A percentile compares a stretch with the other conserved stretches of the same genome.
phyloP scores from a whole-genome alignment of 2,888 invertebrate genomes.

The Dryocosmus kuriphilus region DNA sequence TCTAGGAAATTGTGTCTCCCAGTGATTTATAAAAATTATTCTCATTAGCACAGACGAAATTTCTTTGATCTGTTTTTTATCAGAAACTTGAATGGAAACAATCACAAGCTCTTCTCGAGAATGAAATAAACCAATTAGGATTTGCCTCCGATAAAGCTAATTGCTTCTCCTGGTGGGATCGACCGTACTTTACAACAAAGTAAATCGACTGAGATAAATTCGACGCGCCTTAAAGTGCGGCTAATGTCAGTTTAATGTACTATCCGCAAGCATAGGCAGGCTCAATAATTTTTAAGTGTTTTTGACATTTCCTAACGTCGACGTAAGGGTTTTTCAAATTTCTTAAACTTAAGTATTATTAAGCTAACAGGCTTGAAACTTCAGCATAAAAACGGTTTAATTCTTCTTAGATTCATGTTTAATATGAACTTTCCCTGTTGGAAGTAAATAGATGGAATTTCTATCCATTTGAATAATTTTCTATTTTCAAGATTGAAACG shows the following conservation, averaged over 20 bases:
- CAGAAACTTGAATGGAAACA: neutral
- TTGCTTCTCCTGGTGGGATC: constrained; percentile 10
- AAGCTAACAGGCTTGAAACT: no score
- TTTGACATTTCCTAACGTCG: neutral
- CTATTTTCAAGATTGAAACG: no score
- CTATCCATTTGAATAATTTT: no score
- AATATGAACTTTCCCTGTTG: no score
- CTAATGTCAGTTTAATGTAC: constrained; percentile 34
- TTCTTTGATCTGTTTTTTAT: neutral
- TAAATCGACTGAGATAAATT: constrained; percentile 23
- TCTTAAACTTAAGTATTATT: no score
- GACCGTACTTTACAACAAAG: neutral
- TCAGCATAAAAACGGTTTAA: no score
- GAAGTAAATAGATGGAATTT: no score
- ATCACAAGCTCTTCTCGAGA: constrained; percentile 5
- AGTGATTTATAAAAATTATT: neutral
- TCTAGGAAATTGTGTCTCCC: neutral
- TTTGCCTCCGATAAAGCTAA: constrained; percentile 15
- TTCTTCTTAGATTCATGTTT: no score
- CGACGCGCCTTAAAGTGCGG: neutral
- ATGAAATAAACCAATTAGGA: constrained; percentile 25
- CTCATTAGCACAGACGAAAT: neutral
- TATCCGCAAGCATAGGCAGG: neutral
- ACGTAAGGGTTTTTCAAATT: neutral
- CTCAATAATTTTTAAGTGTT: constrained; percentile 14